Conservation (phyloP, 1,140 invertebrate genomes). For the Panagrolaimus sp. region DNA sequence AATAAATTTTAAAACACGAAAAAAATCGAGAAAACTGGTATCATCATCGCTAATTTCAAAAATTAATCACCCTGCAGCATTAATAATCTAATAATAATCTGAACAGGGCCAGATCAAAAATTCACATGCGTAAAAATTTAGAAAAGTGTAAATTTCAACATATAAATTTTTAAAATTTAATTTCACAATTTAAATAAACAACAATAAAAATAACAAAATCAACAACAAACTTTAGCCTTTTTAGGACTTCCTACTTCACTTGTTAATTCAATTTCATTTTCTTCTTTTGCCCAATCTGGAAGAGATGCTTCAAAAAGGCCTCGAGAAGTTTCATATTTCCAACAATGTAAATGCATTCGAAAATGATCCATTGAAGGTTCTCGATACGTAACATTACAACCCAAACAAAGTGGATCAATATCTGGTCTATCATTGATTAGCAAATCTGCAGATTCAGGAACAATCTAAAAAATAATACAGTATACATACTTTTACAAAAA, state of each 20-base stretch:
- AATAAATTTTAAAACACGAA: too few relatives aligned
- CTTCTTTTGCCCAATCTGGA: constrained; percentile 47
- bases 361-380: constrained; percentile 37
- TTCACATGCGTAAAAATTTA: too few relatives aligned
- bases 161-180: not conserved
- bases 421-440: constrained; percentile 31
- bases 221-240: not conserved
- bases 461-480: constrained; percentile 16
- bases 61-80: too few relatives aligned
- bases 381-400: constrained; percentile 45
- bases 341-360: constrained; percentile 50
- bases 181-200: not conserved
- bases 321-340: constrained; percentile 46
- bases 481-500: not conserved
- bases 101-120: too few relatives aligned
- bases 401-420: constrained; percentile 42
- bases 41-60: too few relatives aligned
- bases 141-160: constrained; percentile 7
- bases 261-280: not conserved
- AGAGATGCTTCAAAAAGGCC: constrained; percentile 48
- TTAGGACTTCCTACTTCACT: not conserved
- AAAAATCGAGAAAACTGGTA: too few relatives aligned
- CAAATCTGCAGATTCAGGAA: constrained; percentile 26
- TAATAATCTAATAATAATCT: too few relatives aligned
- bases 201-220: not conserved